Evolutionary conservation across 2,888 invertebrate species (phyloP).

Genomic region (Macaria notata): DNA sequence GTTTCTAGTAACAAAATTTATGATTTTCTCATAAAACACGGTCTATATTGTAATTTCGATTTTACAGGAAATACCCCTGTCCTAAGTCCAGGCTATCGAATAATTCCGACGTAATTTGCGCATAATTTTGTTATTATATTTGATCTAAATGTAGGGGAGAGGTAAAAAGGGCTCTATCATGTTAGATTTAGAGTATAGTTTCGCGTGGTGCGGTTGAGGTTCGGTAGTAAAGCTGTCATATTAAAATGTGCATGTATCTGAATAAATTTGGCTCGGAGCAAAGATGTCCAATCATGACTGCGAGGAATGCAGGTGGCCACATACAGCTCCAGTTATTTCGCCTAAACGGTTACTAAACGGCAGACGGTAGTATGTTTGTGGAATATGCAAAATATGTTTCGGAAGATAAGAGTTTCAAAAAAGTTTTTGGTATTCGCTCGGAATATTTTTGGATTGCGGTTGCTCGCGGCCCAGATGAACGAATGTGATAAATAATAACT

Average conservation of each 20-base stretch:
- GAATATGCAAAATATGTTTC: no score
- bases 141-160: constrained; percentile 4
- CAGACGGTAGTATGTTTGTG: neutral
- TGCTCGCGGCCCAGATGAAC: no score
- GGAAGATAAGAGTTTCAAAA: no score
- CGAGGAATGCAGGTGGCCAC: constrained; percentile 6
- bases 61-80: neutral
- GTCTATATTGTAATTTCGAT: no score
- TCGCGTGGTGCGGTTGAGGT: neutral
- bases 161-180: constrained; percentile 6
- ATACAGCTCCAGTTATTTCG: neutral
- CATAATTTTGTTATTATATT: constrained; percentile 28
- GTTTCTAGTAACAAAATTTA: no score
- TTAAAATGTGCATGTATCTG: constrained; percentile 62
- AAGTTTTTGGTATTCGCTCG: no score
- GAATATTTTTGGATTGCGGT: no score
- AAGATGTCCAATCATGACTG: constrained; percentile 36
- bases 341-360: neutral
- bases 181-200: constrained; percentile 7
- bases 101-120: constrained; percentile 27
- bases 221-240: constrained; percentile 37
- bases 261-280: constrained; percentile 45
- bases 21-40: no score
- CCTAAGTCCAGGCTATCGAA: constrained; percentile 14
- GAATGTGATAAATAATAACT: no score